phyloP scores from a whole-genome alignment of 1,140 invertebrate species.

The Solen grandis region DNA sequence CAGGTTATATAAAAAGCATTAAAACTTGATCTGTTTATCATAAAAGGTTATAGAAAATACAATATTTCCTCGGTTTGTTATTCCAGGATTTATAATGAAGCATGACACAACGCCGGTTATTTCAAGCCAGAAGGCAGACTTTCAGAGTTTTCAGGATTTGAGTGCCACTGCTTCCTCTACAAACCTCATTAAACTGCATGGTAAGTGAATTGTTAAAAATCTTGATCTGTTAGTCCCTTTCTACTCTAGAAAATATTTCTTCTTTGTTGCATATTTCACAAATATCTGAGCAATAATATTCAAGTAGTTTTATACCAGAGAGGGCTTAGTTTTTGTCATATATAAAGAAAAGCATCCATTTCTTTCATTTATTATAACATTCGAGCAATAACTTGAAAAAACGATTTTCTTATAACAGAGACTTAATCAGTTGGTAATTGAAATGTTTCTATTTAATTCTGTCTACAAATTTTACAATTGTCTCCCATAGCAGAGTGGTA shows the following conservation, averaged over 20 bases:
- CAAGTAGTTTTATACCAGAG: neutral
- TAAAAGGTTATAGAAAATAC: no score
- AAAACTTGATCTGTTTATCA: no score
- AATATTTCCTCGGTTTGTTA: no score
- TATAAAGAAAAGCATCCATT: neutral
- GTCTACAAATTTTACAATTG: no score
- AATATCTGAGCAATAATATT: neutral
- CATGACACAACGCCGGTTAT: slow-evolving; percentile 7
- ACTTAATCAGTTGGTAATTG: no score
- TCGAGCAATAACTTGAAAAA: neutral
- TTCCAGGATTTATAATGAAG: slow-evolving; percentile 29
- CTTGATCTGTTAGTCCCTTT: neutral
- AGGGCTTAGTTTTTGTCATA: neutral
- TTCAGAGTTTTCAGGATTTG: slow-evolving; percentile 42
- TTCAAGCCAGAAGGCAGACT: slow-evolving; percentile 43
- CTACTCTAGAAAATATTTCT: neutral
- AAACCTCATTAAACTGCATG: slow-evolving; percentile 48
- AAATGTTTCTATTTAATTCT: no score
- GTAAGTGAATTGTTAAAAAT: slow-evolving; percentile 22
- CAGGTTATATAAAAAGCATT: no score
- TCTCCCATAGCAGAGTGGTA: no score
- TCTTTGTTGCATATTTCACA: slow-evolving; percentile 7
- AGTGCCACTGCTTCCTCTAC: slow-evolving; percentile 11
- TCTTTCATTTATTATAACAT: neutral
- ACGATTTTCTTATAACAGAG: no score